These are phyloP conservation scores for Philotrypesis tridentata DNA, from an alignment of 1,140 invertebrate species.

Conservation along the genomic window DNA sequence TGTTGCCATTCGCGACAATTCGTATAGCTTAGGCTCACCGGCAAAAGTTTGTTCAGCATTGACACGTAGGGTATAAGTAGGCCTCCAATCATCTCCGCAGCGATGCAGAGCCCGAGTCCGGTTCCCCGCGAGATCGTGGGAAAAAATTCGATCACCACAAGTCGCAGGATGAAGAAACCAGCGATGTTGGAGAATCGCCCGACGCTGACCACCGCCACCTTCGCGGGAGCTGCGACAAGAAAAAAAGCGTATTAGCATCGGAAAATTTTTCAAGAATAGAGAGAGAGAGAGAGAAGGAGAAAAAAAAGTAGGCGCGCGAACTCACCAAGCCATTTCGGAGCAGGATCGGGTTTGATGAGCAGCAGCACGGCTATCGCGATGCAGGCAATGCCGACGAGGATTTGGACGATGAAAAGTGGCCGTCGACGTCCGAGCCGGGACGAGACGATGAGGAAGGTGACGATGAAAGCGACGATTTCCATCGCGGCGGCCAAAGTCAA, in stretches of 20 bases:
- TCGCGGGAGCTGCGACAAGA: constrained; percentile 58
- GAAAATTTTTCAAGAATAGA: neutral
- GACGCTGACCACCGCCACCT: constrained; percentile 59
- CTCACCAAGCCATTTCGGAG: constrained; percentile 51
- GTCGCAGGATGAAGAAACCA: constrained; percentile 59
- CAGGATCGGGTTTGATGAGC: neutral
- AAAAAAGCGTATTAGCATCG: too few relatives aligned
- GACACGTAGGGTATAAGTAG: constrained; percentile 65
- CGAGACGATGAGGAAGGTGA: constrained; percentile 64
- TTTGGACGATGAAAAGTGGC: constrained; percentile 57
- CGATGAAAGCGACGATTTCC: constrained; percentile 61
- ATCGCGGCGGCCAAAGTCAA: constrained; percentile 63
- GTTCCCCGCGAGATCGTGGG: constrained; percentile 67
- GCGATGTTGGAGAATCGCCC: constrained; percentile 60
- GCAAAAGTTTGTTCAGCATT: constrained; percentile 18
- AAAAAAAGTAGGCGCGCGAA: too few relatives aligned
- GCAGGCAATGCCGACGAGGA: constrained; percentile 60
- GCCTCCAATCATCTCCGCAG: constrained; percentile 64
- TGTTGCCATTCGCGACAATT: too few relatives aligned
- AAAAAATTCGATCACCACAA: constrained; percentile 67
- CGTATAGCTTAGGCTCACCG: neutral
- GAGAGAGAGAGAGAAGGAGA: too few relatives aligned
- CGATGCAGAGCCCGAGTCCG: constrained; percentile 64
- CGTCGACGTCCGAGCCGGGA: constrained; percentile 46
- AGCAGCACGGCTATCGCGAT: constrained; percentile 54